These are phyloP conservation scores for Apogon talboti DNA, from an alignment of 2,797 vertebrate genomes.

Conservation along the genomic window DNA sequence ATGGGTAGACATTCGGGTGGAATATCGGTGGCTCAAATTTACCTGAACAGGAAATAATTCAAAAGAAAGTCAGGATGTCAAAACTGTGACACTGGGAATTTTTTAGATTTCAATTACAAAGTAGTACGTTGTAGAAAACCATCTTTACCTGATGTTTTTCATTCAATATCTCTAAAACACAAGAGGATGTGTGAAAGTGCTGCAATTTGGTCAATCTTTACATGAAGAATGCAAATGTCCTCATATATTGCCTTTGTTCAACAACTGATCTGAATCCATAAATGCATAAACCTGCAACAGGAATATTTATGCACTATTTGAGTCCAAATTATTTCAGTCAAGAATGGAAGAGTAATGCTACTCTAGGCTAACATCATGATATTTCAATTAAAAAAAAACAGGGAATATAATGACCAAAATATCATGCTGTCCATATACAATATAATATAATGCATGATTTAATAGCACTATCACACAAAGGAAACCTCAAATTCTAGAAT, in stretches of 20 bases:
- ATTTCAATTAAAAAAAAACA: neutral
- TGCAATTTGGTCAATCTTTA: slow-evolving; percentile 8
- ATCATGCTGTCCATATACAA: neutral
- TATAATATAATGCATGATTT: neutral
- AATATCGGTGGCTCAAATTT: slow-evolving; percentile 87
- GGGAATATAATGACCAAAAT: no score
- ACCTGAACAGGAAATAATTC: slow-evolving; percentile 62
- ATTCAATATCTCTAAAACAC: slow-evolving; percentile 49
- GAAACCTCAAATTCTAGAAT: neutral
- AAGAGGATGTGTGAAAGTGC: slow-evolving; percentile 38
- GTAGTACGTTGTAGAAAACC: slow-evolving; percentile 19
- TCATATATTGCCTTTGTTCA: slow-evolving; percentile 2
- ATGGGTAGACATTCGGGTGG: slow-evolving; percentile 86
- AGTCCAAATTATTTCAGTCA: neutral
- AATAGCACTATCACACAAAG: neutral
- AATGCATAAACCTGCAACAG: neutral
- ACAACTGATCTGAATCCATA: neutral
- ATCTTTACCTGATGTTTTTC: slow-evolving; percentile 32
- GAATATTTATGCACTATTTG: no score
- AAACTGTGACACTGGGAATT: neutral
- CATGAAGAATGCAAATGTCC: slow-evolving; percentile 1
- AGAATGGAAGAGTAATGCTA: neutral
- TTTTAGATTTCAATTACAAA: slow-evolving; percentile 3
- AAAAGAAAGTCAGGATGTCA: slow-evolving; percentile 1
- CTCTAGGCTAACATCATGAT: neutral